Conservation (phyloP, 1,140 invertebrate species). For the Bicyclus anynana region DNA sequence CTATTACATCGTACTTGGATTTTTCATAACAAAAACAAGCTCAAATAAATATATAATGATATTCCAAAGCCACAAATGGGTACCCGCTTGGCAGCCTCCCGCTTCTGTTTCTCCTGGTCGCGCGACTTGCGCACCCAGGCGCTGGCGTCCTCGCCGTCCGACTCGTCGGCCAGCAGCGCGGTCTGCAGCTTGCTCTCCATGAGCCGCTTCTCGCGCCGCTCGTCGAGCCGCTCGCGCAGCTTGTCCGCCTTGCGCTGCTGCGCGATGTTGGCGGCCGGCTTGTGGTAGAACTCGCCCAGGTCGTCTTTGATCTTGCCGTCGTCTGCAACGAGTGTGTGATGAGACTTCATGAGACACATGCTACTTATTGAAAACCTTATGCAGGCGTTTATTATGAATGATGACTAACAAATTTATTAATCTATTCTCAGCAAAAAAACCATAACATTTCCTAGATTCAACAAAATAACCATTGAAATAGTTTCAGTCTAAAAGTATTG, state of each 20-base stretch:
- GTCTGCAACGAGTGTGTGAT: slow-evolving; percentile 38
- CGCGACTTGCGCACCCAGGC: slow-evolving; percentile 92
- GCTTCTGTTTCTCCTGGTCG: slow-evolving; percentile 87
- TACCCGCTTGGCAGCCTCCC: slow-evolving; percentile 92
- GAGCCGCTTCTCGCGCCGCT: slow-evolving; percentile 87
- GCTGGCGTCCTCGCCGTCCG: slow-evolving; percentile 81
- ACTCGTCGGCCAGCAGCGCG: slow-evolving; percentile 44
- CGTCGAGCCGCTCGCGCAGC: slow-evolving; percentile 87
- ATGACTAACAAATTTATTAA: too few relatives aligned
- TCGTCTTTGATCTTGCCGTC: slow-evolving; percentile 84
- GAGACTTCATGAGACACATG: too few relatives aligned
- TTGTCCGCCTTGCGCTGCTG: slow-evolving; percentile 89
- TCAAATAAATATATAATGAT: too few relatives aligned
- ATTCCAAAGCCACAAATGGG: too few relatives aligned
- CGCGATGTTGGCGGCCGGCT: slow-evolving; percentile 90
- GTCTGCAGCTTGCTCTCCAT: slow-evolving; percentile 83
- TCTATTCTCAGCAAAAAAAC: too few relatives aligned
- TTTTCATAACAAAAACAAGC: too few relatives aligned
- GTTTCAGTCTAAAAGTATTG: too few relatives aligned
- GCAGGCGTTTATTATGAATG: too few relatives aligned
- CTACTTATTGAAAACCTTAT: too few relatives aligned
- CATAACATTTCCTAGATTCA: too few relatives aligned
- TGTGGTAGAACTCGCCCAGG: slow-evolving; percentile 94
- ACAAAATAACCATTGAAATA: too few relatives aligned
- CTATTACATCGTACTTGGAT: too few relatives aligned